Evolutionary conservation across 2,113 vertebrate genomes (phyloP).

Genomic region (Willisornis vidua): DNA sequence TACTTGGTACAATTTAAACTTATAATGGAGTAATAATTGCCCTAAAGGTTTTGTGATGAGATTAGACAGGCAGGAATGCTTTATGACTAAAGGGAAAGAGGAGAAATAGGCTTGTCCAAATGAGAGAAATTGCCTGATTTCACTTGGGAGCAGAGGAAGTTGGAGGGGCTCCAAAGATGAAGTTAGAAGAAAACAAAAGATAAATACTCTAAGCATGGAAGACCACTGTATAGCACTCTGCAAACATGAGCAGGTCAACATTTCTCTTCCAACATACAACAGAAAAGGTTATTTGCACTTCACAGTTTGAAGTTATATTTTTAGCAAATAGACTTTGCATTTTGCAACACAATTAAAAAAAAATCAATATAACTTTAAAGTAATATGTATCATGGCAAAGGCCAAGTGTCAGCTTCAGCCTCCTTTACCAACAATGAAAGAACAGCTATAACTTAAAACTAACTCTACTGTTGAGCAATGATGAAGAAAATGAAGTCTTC

Average conservation of each 20-base stretch:
- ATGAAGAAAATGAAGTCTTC: background rate
- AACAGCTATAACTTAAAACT: background rate
- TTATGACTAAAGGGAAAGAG: slow-evolving; percentile 1
- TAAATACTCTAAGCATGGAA: background rate
- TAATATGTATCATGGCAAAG: background rate
- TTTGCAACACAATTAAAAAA: background rate
- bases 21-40: slow-evolving; percentile 31
- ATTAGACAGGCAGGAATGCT: slow-evolving; percentile 26
- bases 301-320: background rate
- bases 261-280: background rate
- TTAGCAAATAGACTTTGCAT: background rate
- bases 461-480: background rate
- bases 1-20: slow-evolving; percentile 6
- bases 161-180: background rate
- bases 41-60: background rate
- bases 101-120: background rate
- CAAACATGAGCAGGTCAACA: background rate
- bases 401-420: background rate
- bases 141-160: background rate
- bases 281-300: background rate
- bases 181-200: background rate
- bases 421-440: background rate
- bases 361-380: background rate
- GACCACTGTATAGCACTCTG: background rate
- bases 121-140: background rate